Conservation (phyloP, 2,113 vertebrate species). For the Haemorhous mexicanus region DNA sequence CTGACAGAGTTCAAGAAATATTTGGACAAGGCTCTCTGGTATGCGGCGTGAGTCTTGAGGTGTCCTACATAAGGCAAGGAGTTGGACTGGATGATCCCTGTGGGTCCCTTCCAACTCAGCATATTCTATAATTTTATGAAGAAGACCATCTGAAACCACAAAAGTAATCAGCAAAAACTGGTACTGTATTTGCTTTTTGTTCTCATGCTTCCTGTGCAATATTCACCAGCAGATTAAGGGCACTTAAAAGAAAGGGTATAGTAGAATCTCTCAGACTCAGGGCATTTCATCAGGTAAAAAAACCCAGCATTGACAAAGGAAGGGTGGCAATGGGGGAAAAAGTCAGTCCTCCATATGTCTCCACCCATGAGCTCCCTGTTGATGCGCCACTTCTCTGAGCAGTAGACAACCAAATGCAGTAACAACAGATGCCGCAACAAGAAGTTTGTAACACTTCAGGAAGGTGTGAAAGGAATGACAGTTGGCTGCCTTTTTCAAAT, state of each 20-base stretch:
- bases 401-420: background rate
- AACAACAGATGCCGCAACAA: slow-evolving; percentile 22
- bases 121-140: background rate
- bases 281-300: background rate
- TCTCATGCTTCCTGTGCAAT: background rate
- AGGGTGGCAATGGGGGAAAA: background rate
- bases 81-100: background rate
- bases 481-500: background rate
- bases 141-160: background rate
- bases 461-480: slow-evolving; percentile 39
- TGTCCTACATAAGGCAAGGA: background rate
- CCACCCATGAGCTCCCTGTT: background rate
- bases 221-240: background rate
- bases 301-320: background rate
- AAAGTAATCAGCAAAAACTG: background rate
- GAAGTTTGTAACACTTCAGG: slow-evolving; percentile 18
- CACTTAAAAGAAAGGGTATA: background rate
- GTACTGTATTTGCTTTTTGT: background rate
- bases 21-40: background rate
- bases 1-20: background rate
- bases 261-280: background rate
- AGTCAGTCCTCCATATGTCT: background rate
- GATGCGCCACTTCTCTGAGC: background rate
- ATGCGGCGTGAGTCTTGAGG: no score
- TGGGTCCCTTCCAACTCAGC: background rate